A percentile compares a stretch with the other conserved stretches of the same genome.
phyloP scores from a whole-genome alignment of 2,797 vertebrate species.

The Peromyscus attwateri region DNA sequence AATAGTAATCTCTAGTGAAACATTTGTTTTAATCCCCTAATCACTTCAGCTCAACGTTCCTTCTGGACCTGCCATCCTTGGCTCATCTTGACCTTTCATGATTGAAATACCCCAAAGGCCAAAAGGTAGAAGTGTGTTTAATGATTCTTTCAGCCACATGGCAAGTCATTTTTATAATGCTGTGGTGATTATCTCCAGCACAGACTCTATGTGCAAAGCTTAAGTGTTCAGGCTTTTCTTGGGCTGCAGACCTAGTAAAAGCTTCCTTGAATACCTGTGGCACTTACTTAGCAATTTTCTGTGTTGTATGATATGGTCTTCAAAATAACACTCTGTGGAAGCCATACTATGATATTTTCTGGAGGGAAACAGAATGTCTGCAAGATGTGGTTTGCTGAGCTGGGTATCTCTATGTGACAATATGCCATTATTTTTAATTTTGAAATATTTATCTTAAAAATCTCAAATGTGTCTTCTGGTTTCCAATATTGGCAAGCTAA shows the following conservation, averaged over 20 bases:
- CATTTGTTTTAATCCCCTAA: constrained; percentile 56
- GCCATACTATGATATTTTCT: background rate
- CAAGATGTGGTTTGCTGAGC: background rate
- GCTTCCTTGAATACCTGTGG: background rate
- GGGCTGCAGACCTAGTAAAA: background rate
- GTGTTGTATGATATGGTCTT: background rate
- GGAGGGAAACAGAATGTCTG: background rate
- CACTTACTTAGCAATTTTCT: background rate
- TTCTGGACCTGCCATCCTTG: constrained; percentile 45
- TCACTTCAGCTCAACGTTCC: constrained; percentile 2
- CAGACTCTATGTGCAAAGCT: background rate
- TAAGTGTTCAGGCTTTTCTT: background rate
- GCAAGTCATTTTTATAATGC: constrained; percentile 35
- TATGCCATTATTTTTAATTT: background rate
- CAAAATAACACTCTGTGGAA: background rate
- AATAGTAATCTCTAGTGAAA: constrained; percentile 74
- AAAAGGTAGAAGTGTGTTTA: background rate
- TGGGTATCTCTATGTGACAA: background rate
- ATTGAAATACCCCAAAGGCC: constrained; percentile 30
- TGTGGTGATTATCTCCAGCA: background rate
- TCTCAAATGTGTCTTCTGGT: background rate
- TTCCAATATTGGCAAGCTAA: background rate
- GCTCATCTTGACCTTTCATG: constrained; percentile 50
- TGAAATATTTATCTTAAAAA: constrained; percentile 49
- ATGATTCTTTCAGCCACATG: background rate